These are phyloP conservation scores for Andrena haemorrhoa DNA, from an alignment of 2,888 invertebrate species.

Conservation along the genomic window DNA sequence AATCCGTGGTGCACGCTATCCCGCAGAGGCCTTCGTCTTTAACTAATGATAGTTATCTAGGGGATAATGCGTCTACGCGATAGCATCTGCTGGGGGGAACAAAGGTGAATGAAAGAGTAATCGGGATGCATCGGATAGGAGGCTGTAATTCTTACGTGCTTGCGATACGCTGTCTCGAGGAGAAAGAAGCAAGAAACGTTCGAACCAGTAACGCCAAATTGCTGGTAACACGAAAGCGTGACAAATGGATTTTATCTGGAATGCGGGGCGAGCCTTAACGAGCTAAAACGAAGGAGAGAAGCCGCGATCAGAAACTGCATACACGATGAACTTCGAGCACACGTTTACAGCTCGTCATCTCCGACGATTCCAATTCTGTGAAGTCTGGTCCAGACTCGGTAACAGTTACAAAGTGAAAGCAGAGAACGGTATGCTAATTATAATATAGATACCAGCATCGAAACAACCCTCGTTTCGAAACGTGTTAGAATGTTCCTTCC, in stretches of 20 bases:
- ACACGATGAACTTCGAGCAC: background rate
- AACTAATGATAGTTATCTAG: constrained; percentile 56
- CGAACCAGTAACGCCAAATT: constrained; percentile 1
- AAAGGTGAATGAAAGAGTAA: constrained; percentile 43
- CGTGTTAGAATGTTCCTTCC: too few species aligned
- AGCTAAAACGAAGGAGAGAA: background rate
- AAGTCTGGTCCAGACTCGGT: too few species aligned
- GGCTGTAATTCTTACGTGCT: constrained; percentile 3
- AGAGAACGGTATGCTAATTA: too few species aligned
- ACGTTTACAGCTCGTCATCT: too few species aligned
- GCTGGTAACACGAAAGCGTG: constrained; percentile 8
- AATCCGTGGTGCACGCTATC: background rate
- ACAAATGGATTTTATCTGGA: background rate
- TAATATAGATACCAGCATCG: too few species aligned
- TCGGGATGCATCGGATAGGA: constrained; percentile 27
- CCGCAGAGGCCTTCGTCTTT: constrained; percentile 42
- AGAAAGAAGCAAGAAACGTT: background rate
- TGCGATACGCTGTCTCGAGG: background rate
- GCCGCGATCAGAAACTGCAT: background rate
- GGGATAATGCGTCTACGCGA: constrained; percentile 37
- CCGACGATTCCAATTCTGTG: too few species aligned
- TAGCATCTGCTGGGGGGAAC: constrained; percentile 37
- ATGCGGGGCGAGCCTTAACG: background rate
- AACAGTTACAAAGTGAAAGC: too few species aligned
- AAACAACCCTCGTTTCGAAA: too few species aligned